Base-by-base conservation (phyloP, 1,140 invertebrate genomes). In the Drosophila pectinifera region DNA sequence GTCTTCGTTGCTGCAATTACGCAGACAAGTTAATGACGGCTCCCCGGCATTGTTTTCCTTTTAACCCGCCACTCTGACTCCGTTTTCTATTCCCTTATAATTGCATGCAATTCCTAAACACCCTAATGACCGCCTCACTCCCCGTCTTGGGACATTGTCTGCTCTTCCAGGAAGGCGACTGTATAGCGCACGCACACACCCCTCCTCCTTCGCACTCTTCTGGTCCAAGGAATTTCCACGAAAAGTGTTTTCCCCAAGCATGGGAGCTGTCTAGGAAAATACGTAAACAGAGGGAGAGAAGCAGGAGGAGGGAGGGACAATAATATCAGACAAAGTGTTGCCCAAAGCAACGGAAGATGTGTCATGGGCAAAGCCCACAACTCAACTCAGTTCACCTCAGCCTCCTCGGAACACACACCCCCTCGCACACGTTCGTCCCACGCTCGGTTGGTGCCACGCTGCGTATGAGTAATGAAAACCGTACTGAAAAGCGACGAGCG, bases 391-490 rank as follows among this genome's bases (percentile, higher is more conserved):
- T 57, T 45, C 43, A 31, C 45, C 64, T 42, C 64, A 63, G 51
- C 42, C 59, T 51, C 59, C 38, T 39, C 24, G 14, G 31, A 7
- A 7, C 24, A 20, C 6, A 18, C 24, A 14, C 41, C 28, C 6
- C 14, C 55, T 42, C 42, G 58, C 58, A 80, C 58, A 80, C 65
- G 61, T 61, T 58, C 78, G 65, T 59, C 78, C 82, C 73, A 73
- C 78, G 62, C 55, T 56, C 48, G 20, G 24, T 3, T n/a, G 67
- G 77, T 61, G 49, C 56, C 48, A 80, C 64, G 78, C 82, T 73
- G 69, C 83, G 83, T 79, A 86, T 86, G 72, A 82, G 75, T 70
- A 88, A 86, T 86, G 68, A 63, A 86, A 80, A 81, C 22, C 58
- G 65, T 73, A 82, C 78, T 78, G 78, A 82, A 82, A 82, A 79